Evolutionary conservation across 2,113 vertebrate genomes (phyloP).

Genomic region (Antennarius striatus): DNA sequence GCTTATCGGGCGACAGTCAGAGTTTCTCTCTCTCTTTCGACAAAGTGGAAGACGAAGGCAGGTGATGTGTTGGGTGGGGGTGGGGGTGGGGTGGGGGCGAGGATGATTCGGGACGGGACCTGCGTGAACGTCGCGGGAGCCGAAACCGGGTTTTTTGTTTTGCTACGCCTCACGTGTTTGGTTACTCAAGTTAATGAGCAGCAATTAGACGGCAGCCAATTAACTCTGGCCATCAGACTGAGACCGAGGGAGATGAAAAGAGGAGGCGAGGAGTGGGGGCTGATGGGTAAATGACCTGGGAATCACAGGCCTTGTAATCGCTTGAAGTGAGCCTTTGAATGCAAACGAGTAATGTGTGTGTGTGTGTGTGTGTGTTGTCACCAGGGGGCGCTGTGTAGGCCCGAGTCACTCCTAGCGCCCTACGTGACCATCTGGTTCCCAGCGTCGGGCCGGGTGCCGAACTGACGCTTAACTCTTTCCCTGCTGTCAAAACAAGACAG

Average conservation of each 20-base stretch:
- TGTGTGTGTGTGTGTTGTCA: constrained; percentile 57
- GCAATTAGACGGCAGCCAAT: constrained; percentile 81
- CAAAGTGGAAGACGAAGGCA: constrained; percentile 13
- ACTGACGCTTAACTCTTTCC: constrained; percentile 70
- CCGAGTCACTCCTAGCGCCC: constrained; percentile 68
- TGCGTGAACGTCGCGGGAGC: constrained; percentile 6
- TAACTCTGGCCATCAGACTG: constrained; percentile 77
- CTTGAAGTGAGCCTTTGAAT: constrained; percentile 33
- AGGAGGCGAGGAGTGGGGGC: constrained; percentile 14
- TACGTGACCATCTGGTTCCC: constrained; percentile 81
- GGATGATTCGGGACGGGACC: constrained; percentile 32
- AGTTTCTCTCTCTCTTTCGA: not conserved
- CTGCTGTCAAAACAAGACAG: constrained; percentile 13
- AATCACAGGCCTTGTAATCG: constrained; percentile 51
- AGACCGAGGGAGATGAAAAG: constrained; percentile 64
- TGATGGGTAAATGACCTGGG: constrained; percentile 47
- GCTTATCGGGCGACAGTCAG: too few species aligned
- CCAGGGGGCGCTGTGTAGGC: constrained; percentile 73
- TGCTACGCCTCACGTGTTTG: constrained; percentile 66
- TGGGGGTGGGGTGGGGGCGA: not conserved
- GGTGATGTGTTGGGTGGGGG: not conserved
- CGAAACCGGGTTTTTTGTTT: constrained; percentile 39
- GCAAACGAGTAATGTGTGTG: constrained; percentile 38
- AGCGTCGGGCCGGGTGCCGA: constrained; percentile 68
- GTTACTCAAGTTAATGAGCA: constrained; percentile 74